These are phyloP conservation scores for Ostrea edulis DNA, from an alignment of 1,140 invertebrate species.

Conservation along the genomic window DNA sequence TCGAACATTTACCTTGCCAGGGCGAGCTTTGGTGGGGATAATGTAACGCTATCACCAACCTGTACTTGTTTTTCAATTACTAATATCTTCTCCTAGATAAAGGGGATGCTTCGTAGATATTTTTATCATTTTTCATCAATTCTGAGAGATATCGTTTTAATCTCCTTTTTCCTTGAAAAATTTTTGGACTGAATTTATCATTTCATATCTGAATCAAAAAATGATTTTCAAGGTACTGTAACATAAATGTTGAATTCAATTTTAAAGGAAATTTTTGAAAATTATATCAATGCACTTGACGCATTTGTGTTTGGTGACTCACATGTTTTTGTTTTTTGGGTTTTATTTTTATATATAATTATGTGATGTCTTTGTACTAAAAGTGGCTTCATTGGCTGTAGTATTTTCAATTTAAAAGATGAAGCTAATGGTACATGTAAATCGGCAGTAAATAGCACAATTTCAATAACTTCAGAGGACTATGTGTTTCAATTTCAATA, in stretches of 20 bases:
- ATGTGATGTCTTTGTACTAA: background rate
- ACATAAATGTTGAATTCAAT: background rate
- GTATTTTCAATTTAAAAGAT: background rate
- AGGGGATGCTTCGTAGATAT: slow-evolving; percentile 2
- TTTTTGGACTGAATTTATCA: slow-evolving; percentile 33
- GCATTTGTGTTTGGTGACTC: background rate
- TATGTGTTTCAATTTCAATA: too few species aligned
- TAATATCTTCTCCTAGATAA: slow-evolving; percentile 15
- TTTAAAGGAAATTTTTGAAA: slow-evolving; percentile 26
- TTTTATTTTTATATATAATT: background rate
- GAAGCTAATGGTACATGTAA: too few species aligned
- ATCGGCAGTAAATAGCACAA: too few species aligned
- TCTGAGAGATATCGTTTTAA: slow-evolving; percentile 15
- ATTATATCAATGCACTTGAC: background rate
- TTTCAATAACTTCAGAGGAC: too few species aligned
- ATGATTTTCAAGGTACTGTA: slow-evolving; percentile 24
- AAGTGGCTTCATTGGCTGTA: background rate
- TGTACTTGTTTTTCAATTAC: slow-evolving; percentile 38
- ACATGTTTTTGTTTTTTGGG: background rate
- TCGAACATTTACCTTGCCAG: slow-evolving; percentile 28
- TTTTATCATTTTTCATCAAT: slow-evolving; percentile 40
- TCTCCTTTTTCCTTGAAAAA: slow-evolving; percentile 2
- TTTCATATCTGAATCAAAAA: slow-evolving; percentile 25
- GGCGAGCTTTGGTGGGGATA: slow-evolving; percentile 2
- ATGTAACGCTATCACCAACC: slow-evolving; percentile 24